These are phyloP conservation scores for Xanthostigma xanthostigma DNA, from an alignment of 2,888 invertebrate species.

Conservation along the genomic window DNA sequence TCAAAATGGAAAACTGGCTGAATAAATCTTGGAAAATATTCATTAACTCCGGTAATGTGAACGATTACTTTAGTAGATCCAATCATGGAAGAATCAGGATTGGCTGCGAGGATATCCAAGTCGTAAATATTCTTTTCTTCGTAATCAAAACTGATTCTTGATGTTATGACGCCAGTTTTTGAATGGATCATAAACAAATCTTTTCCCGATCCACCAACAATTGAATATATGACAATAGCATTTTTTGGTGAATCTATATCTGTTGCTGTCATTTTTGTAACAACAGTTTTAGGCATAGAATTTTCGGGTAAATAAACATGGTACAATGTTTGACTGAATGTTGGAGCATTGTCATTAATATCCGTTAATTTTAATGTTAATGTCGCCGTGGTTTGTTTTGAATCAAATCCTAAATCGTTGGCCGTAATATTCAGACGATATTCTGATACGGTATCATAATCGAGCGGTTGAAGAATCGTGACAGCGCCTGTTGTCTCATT, in stretches of 20 bases:
- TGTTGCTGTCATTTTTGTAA: conserved; percentile 58
- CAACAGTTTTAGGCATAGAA: conserved; percentile 54
- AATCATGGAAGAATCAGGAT: conserved; percentile 72
- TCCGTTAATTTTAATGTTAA: conserved; percentile 78
- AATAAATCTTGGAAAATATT: conserved; percentile 75
- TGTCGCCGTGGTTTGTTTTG: conserved; percentile 60
- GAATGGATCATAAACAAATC: conserved; percentile 64
- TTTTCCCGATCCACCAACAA: conserved; percentile 59
- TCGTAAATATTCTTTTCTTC: conserved; percentile 65
- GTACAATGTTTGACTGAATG: conserved; percentile 63
- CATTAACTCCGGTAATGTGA: conserved; percentile 73
- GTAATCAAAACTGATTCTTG: conserved; percentile 69
- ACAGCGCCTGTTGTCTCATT: conserved; percentile 64
- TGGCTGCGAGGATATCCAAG: conserved; percentile 66
- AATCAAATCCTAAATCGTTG: conserved; percentile 69
- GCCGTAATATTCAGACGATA: conserved; percentile 81
- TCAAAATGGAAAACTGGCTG: conserved; percentile 85
- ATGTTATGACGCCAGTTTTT: conserved; percentile 59
- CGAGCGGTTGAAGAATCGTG: conserved; percentile 62
- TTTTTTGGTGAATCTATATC: conserved; percentile 83
- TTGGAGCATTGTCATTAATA: conserved; percentile 85
- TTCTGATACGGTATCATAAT: conserved; percentile 74
- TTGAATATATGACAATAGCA: conserved; percentile 68
- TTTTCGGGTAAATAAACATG: conserved; percentile 74
- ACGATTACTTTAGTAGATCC: conserved; percentile 57